Base-by-base conservation (phyloP, 1,140 invertebrate genomes). In the Nymphalis io region DNA sequence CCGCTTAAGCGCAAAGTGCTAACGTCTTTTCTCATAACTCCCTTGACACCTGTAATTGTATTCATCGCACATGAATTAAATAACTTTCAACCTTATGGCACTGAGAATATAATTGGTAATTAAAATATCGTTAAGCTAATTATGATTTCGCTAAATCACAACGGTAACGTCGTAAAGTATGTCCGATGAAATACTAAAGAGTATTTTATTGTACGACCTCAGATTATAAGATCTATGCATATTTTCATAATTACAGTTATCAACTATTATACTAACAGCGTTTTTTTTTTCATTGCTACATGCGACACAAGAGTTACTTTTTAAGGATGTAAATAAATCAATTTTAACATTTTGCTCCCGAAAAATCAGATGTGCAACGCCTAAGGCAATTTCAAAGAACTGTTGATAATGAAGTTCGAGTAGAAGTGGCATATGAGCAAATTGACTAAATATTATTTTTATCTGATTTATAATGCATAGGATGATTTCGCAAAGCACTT, bases 21-120 rank as follows among this genome's bases (percentile, higher is more conserved):
- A 51, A 62, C 59, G 44, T 62, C 59, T 21, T 60, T 68, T 46
- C 38, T 59, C 46, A 46, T 42, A 68, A 68, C 66, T 27, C 48
- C 66, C 66, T 62, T 53, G 59, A 68, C 66, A 61, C 59, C 60
- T 68, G 66, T 68, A 61, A 55, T 60, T 62, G 42, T 68, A 60
- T 68, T 15, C 44, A 48, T 39, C 51, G 21, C n/a, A 15, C 13
- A 46, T 5, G 0, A 23, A 46, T 20, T 44, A 21, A 23, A 11
- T 16, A 2, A 60, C 23, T 46, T 21, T 44, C 13, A 60, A 60
- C 59, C 40, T 23, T 60, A 44, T 60, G n/a, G 0, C 8, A 23
- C 12, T 1, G 1, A 0, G 1, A 46, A 44, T 21, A 44, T 44
- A 20, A 8, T 18, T 51, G 16, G 2, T 33, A 51, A 51, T 20